Evolutionary conservation across 1,140 invertebrate genomes (phyloP).

Genomic region (Elysia chlorotica): DNA sequence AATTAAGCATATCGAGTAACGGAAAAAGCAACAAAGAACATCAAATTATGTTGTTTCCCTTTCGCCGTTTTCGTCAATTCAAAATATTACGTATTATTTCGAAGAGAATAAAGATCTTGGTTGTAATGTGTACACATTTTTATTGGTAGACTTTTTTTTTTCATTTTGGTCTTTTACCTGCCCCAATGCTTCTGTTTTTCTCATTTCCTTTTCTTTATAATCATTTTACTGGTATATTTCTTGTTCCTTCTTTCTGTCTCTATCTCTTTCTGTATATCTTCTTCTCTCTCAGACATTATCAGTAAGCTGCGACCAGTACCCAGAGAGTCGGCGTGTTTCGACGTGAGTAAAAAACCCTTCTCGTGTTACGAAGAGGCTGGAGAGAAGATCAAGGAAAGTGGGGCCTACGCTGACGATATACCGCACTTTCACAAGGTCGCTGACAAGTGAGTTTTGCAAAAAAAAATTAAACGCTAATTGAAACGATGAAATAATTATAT

Average conservation of each 20-base stretch:
- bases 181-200: background rate
- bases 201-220: background rate
- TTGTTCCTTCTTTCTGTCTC: background rate
- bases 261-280: background rate
- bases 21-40: background rate
- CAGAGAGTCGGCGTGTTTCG: constrained; percentile 16
- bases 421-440: background rate
- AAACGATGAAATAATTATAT: no score
- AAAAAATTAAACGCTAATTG: no score
- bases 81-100: background rate
- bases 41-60: background rate
- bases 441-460: constrained; percentile 5
- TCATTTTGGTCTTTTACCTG: background rate
- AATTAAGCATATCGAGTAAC: no score
- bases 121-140: background rate
- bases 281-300: constrained; percentile 15
- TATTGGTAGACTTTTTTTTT: background rate
- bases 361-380: constrained; percentile 12
- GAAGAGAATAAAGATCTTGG: background rate
- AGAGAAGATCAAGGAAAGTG: background rate
- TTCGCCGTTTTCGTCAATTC: background rate
- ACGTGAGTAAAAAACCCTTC: background rate
- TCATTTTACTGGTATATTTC: background rate
- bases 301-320: constrained; percentile 12
- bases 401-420: background rate